phyloP scores from a whole-genome alignment of 2,113 vertebrate genomes.

The Prunella himalayana region DNA sequence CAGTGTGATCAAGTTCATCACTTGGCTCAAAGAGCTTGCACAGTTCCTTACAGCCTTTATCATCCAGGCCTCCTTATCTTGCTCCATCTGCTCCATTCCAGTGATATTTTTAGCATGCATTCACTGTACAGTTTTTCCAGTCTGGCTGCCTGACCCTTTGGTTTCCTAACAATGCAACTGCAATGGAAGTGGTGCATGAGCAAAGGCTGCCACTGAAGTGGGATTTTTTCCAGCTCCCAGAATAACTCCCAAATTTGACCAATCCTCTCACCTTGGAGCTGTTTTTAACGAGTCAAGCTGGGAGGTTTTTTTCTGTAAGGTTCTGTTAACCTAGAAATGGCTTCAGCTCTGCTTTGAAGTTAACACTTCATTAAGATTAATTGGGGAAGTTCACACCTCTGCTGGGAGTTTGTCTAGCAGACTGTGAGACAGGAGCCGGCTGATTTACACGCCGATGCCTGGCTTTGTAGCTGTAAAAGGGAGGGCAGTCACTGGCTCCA shows the following conservation, averaged over 20 bases:
- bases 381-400: constrained; percentile 64
- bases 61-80: constrained; percentile 12
- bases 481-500: background rate
- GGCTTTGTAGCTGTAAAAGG: background rate
- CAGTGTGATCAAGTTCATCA: background rate
- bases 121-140: constrained; percentile 47
- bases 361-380: constrained; percentile 68
- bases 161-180: constrained; percentile 34
- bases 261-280: constrained; percentile 14
- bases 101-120: constrained; percentile 45
- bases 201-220: background rate
- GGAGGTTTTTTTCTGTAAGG: constrained; percentile 1
- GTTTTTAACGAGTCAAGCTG: constrained; percentile 13
- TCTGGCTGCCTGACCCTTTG: constrained; percentile 25
- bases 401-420: constrained; percentile 44
- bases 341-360: constrained; percentile 55
- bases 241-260: constrained; percentile 51
- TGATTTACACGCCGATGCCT: constrained; percentile 1
- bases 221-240: constrained; percentile 35
- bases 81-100: constrained; percentile 39
- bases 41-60: background rate
- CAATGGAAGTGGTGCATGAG: constrained; percentile 19
- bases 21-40: background rate
- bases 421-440: constrained; percentile 10
- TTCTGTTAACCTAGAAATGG: constrained; percentile 53